Conservation (phyloP, 2,113 vertebrate species). For the Thamnaconus septentrionalis region DNA sequence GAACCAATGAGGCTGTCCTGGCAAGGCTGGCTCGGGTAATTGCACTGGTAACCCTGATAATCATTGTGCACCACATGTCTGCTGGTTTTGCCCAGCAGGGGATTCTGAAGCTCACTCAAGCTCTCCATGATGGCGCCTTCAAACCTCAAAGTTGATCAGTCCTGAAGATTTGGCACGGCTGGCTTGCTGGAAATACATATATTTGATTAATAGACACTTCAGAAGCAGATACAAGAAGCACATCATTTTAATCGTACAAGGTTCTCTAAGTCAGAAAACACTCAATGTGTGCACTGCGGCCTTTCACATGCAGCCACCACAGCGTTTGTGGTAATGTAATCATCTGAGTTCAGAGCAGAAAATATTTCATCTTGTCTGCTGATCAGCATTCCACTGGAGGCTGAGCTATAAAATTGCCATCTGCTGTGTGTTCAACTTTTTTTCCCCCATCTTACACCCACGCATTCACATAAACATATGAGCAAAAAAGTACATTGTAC, state of each 20-base stretch:
- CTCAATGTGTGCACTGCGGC: too few species aligned
- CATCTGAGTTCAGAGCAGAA: conserved; percentile 15
- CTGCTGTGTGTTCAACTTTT: conserved; percentile 51
- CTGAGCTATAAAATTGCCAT: conserved; percentile 60
- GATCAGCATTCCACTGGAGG: conserved; percentile 47
- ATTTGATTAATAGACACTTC: too few species aligned
- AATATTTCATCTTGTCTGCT: conserved; percentile 35
- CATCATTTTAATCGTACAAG: too few species aligned
- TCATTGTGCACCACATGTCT: conserved; percentile 70
- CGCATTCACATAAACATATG: conserved; percentile 35
- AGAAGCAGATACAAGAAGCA: not conserved
- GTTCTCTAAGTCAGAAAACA: not conserved
- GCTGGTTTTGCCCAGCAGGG: conserved; percentile 80
- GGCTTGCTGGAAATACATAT: conserved; percentile 36
- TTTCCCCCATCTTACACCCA: not conserved
- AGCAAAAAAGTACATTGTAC: conserved; percentile 2
- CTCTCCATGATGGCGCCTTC: conserved; percentile 82
- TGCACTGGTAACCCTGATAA: conserved; percentile 79
- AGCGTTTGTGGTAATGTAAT: conserved; percentile 5
- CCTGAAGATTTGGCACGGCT: conserved; percentile 24
- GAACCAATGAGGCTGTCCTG: conserved; percentile 86
- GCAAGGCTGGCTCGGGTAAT: conserved; percentile 77
- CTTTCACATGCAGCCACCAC: too few species aligned
- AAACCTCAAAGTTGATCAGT: conserved; percentile 31
- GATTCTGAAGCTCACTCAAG: conserved; percentile 86